Conservation (phyloP, 2,888 invertebrate genomes). For the Notodonta ziczac region DNA sequence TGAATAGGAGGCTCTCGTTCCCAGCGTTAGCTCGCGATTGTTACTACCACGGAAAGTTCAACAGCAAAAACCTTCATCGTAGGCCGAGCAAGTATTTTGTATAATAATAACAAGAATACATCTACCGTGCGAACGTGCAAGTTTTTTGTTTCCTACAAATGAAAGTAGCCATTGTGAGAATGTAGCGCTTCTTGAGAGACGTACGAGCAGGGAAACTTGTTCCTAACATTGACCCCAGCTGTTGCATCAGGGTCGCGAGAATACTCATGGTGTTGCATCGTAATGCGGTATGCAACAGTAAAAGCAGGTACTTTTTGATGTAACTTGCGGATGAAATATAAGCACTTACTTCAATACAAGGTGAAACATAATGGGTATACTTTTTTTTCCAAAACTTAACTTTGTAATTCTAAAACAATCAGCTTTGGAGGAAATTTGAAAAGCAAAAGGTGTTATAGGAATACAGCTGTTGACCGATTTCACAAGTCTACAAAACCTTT, state of each 20-base stretch:
- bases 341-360: neutral
- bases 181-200: conserved; percentile 57
- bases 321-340: neutral
- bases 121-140: conserved; percentile 74
- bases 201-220: conserved; percentile 62
- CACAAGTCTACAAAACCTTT: too few species aligned
- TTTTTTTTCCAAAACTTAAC: too few species aligned
- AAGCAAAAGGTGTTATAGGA: too few species aligned
- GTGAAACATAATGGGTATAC: too few species aligned
- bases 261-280: conserved; percentile 32
- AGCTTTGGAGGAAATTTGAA: too few species aligned
- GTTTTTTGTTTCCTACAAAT: conserved; percentile 78
- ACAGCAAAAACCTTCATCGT: conserved; percentile 55
- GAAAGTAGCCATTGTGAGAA: conserved; percentile 82
- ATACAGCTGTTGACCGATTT: too few species aligned
- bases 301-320: too few species aligned
- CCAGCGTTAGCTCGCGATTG: conserved; percentile 45
- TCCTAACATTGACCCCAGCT: conserved; percentile 69
- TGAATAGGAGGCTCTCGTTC: conserved; percentile 45
- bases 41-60: conserved; percentile 64
- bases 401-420: too few species aligned
- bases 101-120: conserved; percentile 58
- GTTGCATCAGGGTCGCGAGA: conserved; percentile 35
- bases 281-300: conserved; percentile 6
- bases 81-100: conserved; percentile 38